phyloP scores from a whole-genome alignment of 2,888 invertebrate species.

The Pseudanteris insignis region DNA sequence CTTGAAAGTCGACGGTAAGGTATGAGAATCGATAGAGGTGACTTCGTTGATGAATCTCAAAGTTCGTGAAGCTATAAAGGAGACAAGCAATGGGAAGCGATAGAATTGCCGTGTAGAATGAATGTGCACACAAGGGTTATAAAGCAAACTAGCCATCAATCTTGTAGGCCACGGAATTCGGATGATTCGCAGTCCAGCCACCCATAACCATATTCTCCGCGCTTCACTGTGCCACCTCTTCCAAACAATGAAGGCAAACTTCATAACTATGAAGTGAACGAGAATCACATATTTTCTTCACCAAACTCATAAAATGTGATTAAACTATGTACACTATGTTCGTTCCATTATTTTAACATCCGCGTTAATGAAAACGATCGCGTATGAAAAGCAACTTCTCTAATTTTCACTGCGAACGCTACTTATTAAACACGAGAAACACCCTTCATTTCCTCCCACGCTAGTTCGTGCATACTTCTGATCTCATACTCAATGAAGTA shows the following conservation, averaged over 20 bases:
- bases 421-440: not conserved
- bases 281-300: conserved; percentile 59
- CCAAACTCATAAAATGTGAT: conserved; percentile 59
- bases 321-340: conserved; percentile 38
- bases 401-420: conserved; percentile 5
- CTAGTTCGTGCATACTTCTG: too few relatives aligned
- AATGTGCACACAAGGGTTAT: conserved; percentile 40
- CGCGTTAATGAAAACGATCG: conserved; percentile 21
- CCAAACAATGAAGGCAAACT: conserved; percentile 45
- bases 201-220: conserved; percentile 42
- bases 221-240: conserved; percentile 42
- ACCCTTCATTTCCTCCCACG: not conserved
- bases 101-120: conserved; percentile 37
- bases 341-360: conserved; percentile 31
- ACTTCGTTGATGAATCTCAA: conserved; percentile 31
- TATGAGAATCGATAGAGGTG: conserved; percentile 21
- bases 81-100: conserved; percentile 28
- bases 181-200: conserved; percentile 44
- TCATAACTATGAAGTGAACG: conserved; percentile 43
- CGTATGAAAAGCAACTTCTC: conserved; percentile 18
- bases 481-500: too few relatives aligned
- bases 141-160: conserved; percentile 45
- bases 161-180: conserved; percentile 41
- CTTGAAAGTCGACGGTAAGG: conserved; percentile 7
- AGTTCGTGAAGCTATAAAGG: conserved; percentile 26